These are phyloP conservation scores for Paradisaea rubra DNA, from an alignment of 2,113 vertebrate genomes.

Conservation along the genomic window DNA sequence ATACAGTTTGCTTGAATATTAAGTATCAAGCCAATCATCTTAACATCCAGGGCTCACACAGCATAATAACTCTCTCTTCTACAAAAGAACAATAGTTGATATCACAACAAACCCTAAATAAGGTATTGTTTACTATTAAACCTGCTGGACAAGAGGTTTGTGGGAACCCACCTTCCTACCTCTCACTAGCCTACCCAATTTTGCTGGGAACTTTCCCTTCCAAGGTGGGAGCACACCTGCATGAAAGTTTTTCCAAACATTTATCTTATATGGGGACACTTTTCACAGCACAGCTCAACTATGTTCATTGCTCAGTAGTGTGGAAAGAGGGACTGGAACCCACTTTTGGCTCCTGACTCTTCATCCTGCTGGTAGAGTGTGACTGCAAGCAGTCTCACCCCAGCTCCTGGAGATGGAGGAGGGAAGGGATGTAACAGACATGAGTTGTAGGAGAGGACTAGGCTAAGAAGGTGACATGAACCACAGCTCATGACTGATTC, in stretches of 20 bases:
- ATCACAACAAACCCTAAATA: not conserved
- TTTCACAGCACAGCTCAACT: not conserved
- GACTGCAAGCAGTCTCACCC: not conserved
- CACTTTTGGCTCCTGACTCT: not conserved
- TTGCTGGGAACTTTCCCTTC: not conserved
- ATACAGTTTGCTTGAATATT: not conserved
- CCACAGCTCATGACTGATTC: not conserved
- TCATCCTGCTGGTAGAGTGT: not conserved
- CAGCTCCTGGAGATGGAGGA: not conserved
- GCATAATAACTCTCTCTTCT: not conserved
- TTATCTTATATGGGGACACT: not conserved
- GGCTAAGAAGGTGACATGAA: not conserved
- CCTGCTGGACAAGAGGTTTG: not conserved
- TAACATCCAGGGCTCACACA: not conserved
- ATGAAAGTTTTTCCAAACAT: not conserved
- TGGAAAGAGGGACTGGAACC: not conserved
- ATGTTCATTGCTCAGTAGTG: not conserved
- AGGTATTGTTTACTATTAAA: not conserved
- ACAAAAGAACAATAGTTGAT: not conserved
- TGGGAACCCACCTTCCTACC: not conserved
- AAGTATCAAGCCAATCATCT: not conserved
- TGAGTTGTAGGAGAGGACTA: not conserved
- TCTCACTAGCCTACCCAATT: not conserved
- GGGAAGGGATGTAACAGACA: not conserved
- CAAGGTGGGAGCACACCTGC: not conserved